Percentiles rank a stretch among this genome's conserved stretches.
These are phyloP conservation scores for Rotaria socialis DNA, from an alignment of 2,888 invertebrate species.

Conservation along the genomic window DNA sequence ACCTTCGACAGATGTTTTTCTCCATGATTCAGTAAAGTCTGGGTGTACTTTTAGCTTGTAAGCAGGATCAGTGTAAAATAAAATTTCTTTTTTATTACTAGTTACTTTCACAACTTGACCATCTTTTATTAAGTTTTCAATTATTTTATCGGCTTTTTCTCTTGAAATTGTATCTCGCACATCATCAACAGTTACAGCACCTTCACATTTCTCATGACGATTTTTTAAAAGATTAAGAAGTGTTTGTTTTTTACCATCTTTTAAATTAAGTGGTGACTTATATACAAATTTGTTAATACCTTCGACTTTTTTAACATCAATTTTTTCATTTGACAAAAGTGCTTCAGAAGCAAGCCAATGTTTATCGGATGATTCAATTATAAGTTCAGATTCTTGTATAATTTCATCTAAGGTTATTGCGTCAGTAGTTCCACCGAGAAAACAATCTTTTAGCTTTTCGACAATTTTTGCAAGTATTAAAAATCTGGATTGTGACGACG, in stretches of 20 bases:
- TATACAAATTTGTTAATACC: neutral
- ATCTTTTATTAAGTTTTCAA: neutral
- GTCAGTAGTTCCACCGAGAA: neutral
- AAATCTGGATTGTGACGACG: neutral
- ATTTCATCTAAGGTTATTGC: conserved; percentile 16
- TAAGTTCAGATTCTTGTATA: neutral
- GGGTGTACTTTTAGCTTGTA: neutral
- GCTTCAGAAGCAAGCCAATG: conserved; percentile 9
- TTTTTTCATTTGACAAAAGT: neutral
- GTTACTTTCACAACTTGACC: neutral
- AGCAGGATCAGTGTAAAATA: neutral
- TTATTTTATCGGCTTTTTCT: neutral
- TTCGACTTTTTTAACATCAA: neutral
- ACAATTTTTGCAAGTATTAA: neutral
- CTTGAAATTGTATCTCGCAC: neutral
- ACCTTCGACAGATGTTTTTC: conserved; percentile 8
- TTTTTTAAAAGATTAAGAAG: neutral
- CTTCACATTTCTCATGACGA: conserved; percentile 9
- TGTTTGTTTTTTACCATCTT: neutral
- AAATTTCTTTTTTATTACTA: neutral
- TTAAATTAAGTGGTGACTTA: conserved; percentile 6
- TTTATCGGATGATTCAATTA: neutral
- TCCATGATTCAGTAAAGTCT: conserved; percentile 12
- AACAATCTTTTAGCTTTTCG: neutral
- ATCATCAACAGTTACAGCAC: neutral